Conservation (phyloP, 2,797 vertebrate species). For the Alca torda region DNA sequence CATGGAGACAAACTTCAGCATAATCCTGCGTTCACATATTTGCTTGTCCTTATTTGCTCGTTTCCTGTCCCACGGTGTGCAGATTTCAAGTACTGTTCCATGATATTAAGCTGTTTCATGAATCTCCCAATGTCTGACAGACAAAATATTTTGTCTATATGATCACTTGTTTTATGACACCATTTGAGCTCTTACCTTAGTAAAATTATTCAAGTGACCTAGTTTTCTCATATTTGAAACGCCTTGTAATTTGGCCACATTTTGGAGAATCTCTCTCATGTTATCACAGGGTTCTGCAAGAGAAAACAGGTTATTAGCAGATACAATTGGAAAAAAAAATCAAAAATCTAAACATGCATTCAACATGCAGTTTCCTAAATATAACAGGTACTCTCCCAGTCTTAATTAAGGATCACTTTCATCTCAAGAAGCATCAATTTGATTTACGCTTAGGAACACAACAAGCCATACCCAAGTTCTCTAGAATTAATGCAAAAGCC, state of each 20-base stretch:
- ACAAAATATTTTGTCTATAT: not conserved
- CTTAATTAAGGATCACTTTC: not conserved
- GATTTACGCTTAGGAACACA: not conserved
- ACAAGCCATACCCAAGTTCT: not conserved
- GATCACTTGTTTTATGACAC: not conserved
- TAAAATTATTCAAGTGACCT: constrained; percentile 99
- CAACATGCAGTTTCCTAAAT: not conserved
- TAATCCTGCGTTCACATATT: not conserved
- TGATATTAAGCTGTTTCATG: not conserved
- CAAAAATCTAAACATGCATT: not conserved
- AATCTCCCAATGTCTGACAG: not conserved
- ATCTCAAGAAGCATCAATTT: not conserved
- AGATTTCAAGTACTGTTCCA: not conserved
- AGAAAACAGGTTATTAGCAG: constrained; percentile 37
- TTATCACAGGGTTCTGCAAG: constrained; percentile 93
- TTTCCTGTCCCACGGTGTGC: not conserved
- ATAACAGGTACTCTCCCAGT: not conserved
- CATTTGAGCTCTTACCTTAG: constrained; percentile 85
- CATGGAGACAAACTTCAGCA: not conserved
- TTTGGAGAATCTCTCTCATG: constrained; percentile 97
- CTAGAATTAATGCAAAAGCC: not conserved
- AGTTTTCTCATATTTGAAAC: constrained; percentile 99
- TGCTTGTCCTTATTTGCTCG: not conserved
- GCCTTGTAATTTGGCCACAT: constrained; percentile 96
- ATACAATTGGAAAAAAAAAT: not conserved